Evolutionary conservation across 2,888 invertebrate species (phyloP).

Genomic region (Phaedon cochleariae): DNA sequence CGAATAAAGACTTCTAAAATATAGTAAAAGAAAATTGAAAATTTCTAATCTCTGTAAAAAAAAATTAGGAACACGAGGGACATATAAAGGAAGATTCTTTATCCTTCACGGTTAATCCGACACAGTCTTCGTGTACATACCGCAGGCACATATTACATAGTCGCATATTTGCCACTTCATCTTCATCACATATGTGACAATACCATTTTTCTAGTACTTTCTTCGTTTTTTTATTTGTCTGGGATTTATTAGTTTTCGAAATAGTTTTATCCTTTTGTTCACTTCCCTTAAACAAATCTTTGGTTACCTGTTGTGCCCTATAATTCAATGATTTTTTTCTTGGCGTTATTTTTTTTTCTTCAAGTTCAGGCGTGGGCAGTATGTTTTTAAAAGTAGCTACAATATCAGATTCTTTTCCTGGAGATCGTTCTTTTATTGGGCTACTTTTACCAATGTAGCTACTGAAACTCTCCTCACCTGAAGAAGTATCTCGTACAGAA

Average conservation of each 20-base stretch:
- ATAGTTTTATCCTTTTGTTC: no score
- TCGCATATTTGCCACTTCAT: neutral
- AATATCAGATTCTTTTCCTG: no score
- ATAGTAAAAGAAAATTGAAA: no score
- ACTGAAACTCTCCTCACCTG: neutral
- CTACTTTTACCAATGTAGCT: neutral
- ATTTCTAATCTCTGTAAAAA: no score
- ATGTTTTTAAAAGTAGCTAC: neutral
- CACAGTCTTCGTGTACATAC: slow-evolving; percentile 14
- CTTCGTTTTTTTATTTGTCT: neutral
- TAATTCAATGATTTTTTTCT: slow-evolving; percentile 10
- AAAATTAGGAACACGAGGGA: slow-evolving; percentile 5
- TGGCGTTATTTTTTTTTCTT: neutral
- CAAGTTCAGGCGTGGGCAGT: neutral
- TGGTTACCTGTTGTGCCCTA: slow-evolving; percentile 5
- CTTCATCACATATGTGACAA: neutral
- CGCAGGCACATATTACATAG: slow-evolving; percentile 10
- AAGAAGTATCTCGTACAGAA: neutral
- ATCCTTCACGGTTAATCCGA: neutral
- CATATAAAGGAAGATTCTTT: slow-evolving; percentile 5
- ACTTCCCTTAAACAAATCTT: no score
- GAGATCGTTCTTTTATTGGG: no score
- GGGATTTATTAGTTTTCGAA: no score
- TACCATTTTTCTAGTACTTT: slow-evolving; percentile 5
- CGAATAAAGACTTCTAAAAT: no score